Base-by-base conservation (phyloP, 2,797 vertebrate species). In the Pseudocheirus occidentalis region DNA sequence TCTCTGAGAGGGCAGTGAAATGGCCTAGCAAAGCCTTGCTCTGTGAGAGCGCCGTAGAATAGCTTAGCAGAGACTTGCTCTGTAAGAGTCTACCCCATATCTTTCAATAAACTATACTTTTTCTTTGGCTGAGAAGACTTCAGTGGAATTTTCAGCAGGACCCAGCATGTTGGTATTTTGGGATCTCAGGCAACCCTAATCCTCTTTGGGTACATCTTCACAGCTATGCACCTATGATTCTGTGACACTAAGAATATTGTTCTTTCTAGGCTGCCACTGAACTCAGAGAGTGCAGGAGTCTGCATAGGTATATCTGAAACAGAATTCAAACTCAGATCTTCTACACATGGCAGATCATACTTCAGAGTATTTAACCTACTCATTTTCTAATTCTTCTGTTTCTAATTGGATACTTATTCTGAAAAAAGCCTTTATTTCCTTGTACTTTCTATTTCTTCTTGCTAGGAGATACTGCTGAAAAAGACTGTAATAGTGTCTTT, bases 351-450 rank as follows among this genome's bases (percentile, higher is more conserved):
- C n/a, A 46, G 66, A 81, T 9, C 18, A 46, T 81, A 21, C n/a
- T 81, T 46, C 66, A 46, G n/a, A 81, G 66, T 24, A 46, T 46
- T 46, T 7, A 81, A 24, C 16, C 16, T 12, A 73, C 66, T 73
- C n/a, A 81, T 81, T 81, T 81, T 40, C 18, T 50, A 53, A 92
- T 57, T 11, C 2, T 93, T 90, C 95, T 94, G 27, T 3, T 28
- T 52, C 34, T 1, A 12, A 97, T 73, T 93, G 93, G 94, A 94
- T 89, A 29, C 87, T 93, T 87, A 55, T 90, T 92, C 55, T 95
- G 62, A 96, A 97, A 94, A 97, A 92, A 7, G 94, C 90, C 92
- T 93, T 50, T 96, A 97, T 95, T 98, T 55, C 96, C 73, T 46
- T 87, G 1, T 28, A 87, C 40, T 87, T 87, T 87, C 40, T 87